Percentiles rank a stretch among this genome's conserved stretches.
phyloP scores from a whole-genome alignment of 2,113 vertebrate genomes.

The Syrmaticus mikado region DNA sequence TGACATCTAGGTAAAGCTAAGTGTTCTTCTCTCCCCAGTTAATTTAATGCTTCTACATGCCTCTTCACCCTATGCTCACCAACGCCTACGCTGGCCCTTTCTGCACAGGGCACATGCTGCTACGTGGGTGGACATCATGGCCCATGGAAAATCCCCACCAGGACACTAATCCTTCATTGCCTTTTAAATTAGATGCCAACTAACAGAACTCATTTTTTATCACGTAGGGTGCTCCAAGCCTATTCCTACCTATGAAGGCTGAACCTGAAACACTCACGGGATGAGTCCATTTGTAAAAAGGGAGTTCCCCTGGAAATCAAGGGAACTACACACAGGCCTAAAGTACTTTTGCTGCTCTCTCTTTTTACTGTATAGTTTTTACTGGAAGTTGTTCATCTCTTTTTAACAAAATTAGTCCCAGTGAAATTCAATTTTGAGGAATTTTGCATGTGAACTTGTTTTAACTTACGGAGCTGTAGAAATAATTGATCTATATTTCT shows the following conservation, averaged over 20 bases:
- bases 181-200: neutral
- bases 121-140: rapidly evolving
- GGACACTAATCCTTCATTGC: neutral
- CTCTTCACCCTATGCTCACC: neutral
- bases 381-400: neutral
- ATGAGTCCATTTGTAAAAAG: neutral
- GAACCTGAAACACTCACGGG: neutral
- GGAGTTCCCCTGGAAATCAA: neutral
- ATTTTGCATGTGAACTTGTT: neutral
- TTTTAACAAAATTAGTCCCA: neutral
- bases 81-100: neutral
- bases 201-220: neutral
- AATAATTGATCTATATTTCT: neutral
- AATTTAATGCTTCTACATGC: neutral
- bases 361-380: neutral
- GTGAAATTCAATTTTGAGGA: neutral
- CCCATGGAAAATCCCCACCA: neutral
- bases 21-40: neutral
- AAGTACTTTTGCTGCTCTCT: neutral
- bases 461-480: neutral
- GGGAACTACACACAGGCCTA: neutral
- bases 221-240: neutral
- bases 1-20: neutral
- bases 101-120: neutral
- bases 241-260: neutral